Percentiles rank a stretch among this genome's conserved stretches.
phyloP scores from a whole-genome alignment of 2,113 vertebrate genomes.

The Otus sunia region DNA sequence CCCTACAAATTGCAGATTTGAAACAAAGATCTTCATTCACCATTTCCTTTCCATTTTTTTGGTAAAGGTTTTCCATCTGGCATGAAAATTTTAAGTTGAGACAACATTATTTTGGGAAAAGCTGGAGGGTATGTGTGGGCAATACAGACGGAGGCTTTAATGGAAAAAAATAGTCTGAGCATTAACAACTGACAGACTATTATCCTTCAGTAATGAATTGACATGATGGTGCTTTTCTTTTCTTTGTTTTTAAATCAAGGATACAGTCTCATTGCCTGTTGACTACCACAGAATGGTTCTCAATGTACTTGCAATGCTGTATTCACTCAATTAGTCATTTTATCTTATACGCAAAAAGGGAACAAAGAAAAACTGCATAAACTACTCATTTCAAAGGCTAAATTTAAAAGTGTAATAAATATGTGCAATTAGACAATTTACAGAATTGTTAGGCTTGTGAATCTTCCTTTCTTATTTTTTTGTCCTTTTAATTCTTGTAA shows the following conservation, averaged over 20 bases:
- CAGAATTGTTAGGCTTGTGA: neutral
- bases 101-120: conserved; percentile 37
- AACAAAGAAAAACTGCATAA: neutral
- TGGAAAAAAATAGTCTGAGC: neutral
- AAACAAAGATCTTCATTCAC: conserved; percentile 12
- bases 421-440: neutral
- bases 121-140: neutral
- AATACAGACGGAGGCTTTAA: conserved; percentile 6
- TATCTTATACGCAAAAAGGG: neutral
- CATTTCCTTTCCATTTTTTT: neutral
- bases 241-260: conserved; percentile 10
- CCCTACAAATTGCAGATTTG: neutral
- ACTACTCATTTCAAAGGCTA: neutral
- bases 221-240: neutral
- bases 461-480: neutral
- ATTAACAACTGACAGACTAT: conserved; percentile 21
- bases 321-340: neutral
- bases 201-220: neutral
- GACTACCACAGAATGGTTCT: neutral
- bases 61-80: neutral
- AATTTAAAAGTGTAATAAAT: neutral
- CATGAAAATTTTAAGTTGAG: neutral
- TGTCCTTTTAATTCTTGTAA: neutral
- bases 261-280: neutral
- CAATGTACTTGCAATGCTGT: neutral